Evolutionary conservation across 2,888 invertebrate species (phyloP), one percentile per base, ranked within the genome.

Genomic region (Cylindroiulus punctatus): DNA sequence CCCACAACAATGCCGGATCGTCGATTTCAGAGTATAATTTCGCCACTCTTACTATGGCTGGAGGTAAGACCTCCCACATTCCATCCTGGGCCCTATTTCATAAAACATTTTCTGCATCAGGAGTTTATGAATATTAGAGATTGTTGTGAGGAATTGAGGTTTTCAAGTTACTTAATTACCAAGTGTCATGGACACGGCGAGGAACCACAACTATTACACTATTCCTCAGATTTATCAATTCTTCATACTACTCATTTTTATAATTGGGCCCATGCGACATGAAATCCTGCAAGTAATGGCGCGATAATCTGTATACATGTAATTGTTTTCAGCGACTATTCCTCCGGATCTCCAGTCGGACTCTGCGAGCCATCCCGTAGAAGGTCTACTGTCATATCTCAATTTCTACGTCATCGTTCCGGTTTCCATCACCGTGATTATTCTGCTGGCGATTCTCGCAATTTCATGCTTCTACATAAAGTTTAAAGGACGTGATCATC

Each of bases 1-100:
- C 91, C 3, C 90, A 90, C 88, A 91, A 90, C 88, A 91, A 91
- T 85, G 91, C 91, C 5, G 92, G 91, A 0, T 90, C 90, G n/a
- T 90, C 91, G 0, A 90, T 91, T 85, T 90, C 90, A 47, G 88
- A 90, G 12, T 90, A 91, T 81, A 89, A 90, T 86, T 91, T 91
- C 88, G 90, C 90, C 0, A 91, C 91, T 0, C 89, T 91, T 0
- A 90, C 90, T 0, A 89, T 89, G 86, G 88, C 90, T 44, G 91
- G 91, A 88, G 90, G 91, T 91, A 88, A 36, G 36, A 7, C 7
- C 36, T 36, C 36, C n/a, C n/a, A n/a, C n/a, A n/a, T n/a, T n/a
- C n/a, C n/a, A n/a, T n/a, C n/a, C n/a, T n/a, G n/a, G n/a, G n/a
- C n/a, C n/a, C n/a, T n/a, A n/a, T n/a, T n/a, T n/a, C n/a, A n/a